These are phyloP conservation scores for Cyphomyrus plagiostoma DNA, from an alignment of 2,113 vertebrate genomes.

Conservation along the genomic window DNA sequence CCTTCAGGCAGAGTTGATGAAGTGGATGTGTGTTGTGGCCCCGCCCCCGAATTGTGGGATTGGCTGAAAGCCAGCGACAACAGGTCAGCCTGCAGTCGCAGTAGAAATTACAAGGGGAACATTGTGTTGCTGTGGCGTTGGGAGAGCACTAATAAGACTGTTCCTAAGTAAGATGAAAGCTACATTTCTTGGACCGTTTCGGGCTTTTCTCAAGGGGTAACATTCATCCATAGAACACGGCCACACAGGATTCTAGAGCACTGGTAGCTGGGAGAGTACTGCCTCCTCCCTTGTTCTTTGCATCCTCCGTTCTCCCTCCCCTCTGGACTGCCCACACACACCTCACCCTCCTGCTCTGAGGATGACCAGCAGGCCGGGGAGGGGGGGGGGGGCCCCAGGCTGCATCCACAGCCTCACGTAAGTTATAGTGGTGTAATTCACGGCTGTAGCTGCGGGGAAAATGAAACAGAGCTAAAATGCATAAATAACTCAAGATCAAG, in stretches of 20 bases:
- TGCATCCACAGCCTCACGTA: background rate
- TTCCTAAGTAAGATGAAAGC: background rate
- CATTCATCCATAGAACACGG: background rate
- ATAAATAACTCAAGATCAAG: constrained; percentile 11
- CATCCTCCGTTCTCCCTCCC: background rate
- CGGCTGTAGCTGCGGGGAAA: background rate
- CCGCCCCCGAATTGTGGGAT: background rate
- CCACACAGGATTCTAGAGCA: background rate
- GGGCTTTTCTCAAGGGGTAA: background rate
- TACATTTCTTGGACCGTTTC: background rate
- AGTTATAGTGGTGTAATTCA: background rate
- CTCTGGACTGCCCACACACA: background rate
- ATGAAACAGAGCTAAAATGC: background rate
- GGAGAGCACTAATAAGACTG: background rate
- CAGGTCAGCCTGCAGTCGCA: background rate
- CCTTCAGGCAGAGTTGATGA: background rate
- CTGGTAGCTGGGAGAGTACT: background rate
- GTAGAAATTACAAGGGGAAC: background rate
- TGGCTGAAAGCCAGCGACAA: background rate
- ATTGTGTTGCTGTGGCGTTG: background rate
- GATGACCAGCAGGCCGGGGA: background rate
- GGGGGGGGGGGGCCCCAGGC: background rate
- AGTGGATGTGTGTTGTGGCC: background rate
- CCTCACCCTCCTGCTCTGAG: background rate
- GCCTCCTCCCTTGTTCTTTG: background rate